Evolutionary conservation across 2,797 vertebrate species (phyloP).

Genomic region (Pterois miles): DNA sequence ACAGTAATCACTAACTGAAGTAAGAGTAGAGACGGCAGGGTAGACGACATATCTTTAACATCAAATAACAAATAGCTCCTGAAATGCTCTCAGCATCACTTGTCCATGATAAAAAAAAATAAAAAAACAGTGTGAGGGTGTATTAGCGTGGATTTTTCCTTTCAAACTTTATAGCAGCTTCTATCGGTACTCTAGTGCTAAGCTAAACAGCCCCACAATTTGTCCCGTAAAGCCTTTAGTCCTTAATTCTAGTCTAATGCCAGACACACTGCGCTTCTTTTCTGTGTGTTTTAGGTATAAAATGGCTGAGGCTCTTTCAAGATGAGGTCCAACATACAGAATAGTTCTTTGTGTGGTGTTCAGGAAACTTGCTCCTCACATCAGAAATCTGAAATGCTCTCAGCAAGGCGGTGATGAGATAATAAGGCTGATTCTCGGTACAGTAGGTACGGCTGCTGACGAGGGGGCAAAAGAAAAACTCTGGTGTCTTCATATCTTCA

Average conservation of each 20-base stretch:
- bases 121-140: not conserved
- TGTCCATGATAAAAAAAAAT: not conserved
- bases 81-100: slow-evolving; percentile 15
- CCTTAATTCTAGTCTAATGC: not conserved
- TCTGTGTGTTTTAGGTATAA: slow-evolving; percentile 9
- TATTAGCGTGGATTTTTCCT: slow-evolving; percentile 5
- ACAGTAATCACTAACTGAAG: not conserved
- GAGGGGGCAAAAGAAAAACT: slow-evolving; percentile 36
- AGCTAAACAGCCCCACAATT: not conserved
- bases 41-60: not conserved
- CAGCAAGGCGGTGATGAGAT: not conserved
- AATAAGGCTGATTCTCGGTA: not conserved
- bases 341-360: slow-evolving; percentile 4
- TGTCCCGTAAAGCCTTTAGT: slow-evolving; percentile 25
- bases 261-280: slow-evolving; percentile 12
- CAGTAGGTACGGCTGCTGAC: slow-evolving; percentile 32
- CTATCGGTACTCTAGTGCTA: not conserved
- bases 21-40: not conserved
- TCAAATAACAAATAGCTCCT: not conserved
- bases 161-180: slow-evolving; percentile 1
- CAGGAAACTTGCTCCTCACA: slow-evolving; percentile 9
- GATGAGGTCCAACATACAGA: not conserved
- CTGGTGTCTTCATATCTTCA: slow-evolving; percentile 70
- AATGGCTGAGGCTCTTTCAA: not conserved
- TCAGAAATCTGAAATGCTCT: slow-evolving; percentile 13